Evolutionary conservation across 64 coral and sea anemone genomes (phyloP), one percentile per base, ranked within the genome.

Genomic region (Exaiptasia diaphana): DNA sequence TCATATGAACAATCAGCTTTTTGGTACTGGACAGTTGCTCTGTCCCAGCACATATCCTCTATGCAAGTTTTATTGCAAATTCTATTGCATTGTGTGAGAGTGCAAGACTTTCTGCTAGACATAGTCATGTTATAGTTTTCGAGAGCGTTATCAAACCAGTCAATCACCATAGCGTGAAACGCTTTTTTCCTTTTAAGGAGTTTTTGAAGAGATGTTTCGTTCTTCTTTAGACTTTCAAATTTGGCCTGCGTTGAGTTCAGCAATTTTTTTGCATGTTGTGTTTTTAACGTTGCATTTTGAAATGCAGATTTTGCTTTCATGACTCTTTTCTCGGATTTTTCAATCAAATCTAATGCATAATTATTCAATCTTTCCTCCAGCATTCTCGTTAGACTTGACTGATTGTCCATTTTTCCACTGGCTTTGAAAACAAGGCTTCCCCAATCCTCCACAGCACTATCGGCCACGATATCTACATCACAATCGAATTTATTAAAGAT

Each of bases 1-100:
- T 31, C 23, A 31, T 62, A 11, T 8, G 34, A 7, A 62, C 58
- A 62, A 30, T 62, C 58, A 62, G 28, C 26, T 15, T 62, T 62
- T 30, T 62, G 25, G 17, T 62, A 62, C 17, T 62, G 22, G 15
- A 62, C 34, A 28, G 34, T 62, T 15, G 58, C 58, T 62, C 25
- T 62, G 35, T 44, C 41, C 67, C 67, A 71, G 20, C 67, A 71
- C 41, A 71, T 71, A 44, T 71, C 67, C 2, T 30, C 32, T 11
- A 71, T 26, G 14, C 67, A 71, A 38, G 67, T 71, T 44, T 71
- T 71, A 20, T 33, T 71, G 35, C 67, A 71, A 6, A 71, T 6
- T 1, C 58, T 27, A 31, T 62, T 62, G 17, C 58, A 62, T 31
- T 62, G 26, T 31, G 15, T 15, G 3, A 62, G 25, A 62, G 9